Base-by-base conservation (phyloP, 2,888 invertebrate species). In the Pristionchus arcanus region DNA sequence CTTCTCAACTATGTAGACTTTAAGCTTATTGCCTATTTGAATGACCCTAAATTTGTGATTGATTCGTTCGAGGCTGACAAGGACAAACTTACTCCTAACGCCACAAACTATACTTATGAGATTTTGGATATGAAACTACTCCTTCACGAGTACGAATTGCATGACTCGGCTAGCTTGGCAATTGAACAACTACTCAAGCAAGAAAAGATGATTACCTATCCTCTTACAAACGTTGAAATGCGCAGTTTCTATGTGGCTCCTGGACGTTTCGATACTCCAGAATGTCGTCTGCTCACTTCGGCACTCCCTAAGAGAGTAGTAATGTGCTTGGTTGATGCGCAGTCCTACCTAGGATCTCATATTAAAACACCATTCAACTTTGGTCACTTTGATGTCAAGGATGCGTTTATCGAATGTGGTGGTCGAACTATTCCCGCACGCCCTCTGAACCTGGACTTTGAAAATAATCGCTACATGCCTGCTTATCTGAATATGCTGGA, bases 51-150 rank as follows among this genome's bases (percentile, higher is more conserved):
- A n/a, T n/a, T n/a, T n/a, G n/a, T n/a, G n/a, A n/a, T n/a, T n/a
- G n/a, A n/a, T 89, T 89, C 81, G 77, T 31, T 28, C 89, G 77
- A 81, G 7, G 19, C 34, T 11, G 89, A 4, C 89, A 53, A 25
- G 2, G n/a, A n/a, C n/a, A n/a, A n/a, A n/a, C n/a, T n/a, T n/a
- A n/a, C n/a, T n/a, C n/a, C n/a, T n/a, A n/a, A n/a, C n/a, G n/a
- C n/a, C n/a, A n/a, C n/a, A n/a, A 49, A n/a, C 31, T 83, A 74
- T 37, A 74, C 34, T 11, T 74, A 74, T 37, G 74, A 74, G 74
- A 15, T 74, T 11, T 4, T 74, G 15, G 83, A 83, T 25, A 83
- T 83, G 5, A 83, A 83, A 31, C 83, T 83, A 49, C 15, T 37
- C 42, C 49, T n/a, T n/a, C n/a, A n/a, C n/a, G n/a, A n/a, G n/a